A percentile compares a stretch with the other conserved stretches of the same genome.
phyloP scores from a whole-genome alignment of 1,140 invertebrate genomes.

The Cataglyphis hispanica region DNA sequence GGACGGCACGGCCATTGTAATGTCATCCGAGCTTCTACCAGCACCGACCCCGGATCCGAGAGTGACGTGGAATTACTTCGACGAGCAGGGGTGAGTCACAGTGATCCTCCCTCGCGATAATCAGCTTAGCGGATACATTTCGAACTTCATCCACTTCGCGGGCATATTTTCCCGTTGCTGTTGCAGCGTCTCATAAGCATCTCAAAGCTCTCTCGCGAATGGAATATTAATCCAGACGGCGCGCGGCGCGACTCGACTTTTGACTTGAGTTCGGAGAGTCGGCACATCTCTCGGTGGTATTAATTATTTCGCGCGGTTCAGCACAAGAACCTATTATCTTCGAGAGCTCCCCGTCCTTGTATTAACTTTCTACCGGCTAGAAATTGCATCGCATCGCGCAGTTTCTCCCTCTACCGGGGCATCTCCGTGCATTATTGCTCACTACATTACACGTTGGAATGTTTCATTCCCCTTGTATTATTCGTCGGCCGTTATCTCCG shows the following conservation, averaged over 20 bases:
- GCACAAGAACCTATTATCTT: slow-evolving; percentile 11
- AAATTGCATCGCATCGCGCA: neutral
- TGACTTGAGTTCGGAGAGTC: neutral
- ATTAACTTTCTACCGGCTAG: slow-evolving; percentile 22
- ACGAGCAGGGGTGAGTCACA: slow-evolving; percentile 89
- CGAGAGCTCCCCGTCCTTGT: neutral
- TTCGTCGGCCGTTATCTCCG: slow-evolving; percentile 9
- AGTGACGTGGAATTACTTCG: slow-evolving; percentile 93
- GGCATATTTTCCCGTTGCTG: neutral
- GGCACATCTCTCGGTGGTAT: slow-evolving; percentile 17
- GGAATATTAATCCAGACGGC: slow-evolving; percentile 39
- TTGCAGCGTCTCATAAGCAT: slow-evolving; percentile 42
- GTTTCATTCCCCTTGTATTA: neutral
- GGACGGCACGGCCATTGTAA: slow-evolving; percentile 82
- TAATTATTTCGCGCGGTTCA: slow-evolving; percentile 46
- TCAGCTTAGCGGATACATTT: neutral
- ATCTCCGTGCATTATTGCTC: slow-evolving; percentile 23
- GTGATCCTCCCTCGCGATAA: neutral
- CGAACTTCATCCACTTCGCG: neutral
- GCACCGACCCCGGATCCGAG: slow-evolving; percentile 84
- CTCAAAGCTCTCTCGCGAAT: slow-evolving; percentile 26
- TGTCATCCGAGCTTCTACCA: slow-evolving; percentile 83
- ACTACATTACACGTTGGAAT: neutral
- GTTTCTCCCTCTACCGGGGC: neutral
- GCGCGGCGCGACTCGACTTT: neutral